Evolutionary conservation across 2,797 vertebrate species (phyloP), one percentile per base, ranked within the genome.

Genomic region (Ispidina picta): DNA sequence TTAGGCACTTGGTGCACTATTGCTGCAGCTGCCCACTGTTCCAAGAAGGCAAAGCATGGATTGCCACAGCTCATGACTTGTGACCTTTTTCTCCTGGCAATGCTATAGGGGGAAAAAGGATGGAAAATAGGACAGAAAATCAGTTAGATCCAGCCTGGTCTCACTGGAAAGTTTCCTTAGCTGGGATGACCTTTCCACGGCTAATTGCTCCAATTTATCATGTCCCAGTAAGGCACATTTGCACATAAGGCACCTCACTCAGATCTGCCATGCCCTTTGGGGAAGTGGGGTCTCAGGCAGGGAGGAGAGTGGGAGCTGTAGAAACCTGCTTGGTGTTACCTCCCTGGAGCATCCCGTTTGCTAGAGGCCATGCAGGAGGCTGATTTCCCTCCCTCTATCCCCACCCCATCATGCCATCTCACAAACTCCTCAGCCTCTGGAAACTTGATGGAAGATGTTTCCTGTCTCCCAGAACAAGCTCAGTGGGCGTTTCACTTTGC

Each of bases 1-100:
- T 9, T 1, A 8, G 49, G 26, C 0, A 1, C 7, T 31, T 52
- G 48, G 39, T 1, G 3, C 10, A 3, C n/a, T 33, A n/a, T 21
- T 85, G 37, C 82, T 85, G 58, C 58, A 62, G 79, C 46, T 68
- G 19, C 69, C 44, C 23, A 2, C 54, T 64, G 62, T 5, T 46
- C 39, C 54, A n/a, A 33, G 22, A 71, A 49, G 10, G n/a, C 19
- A 18, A 71, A 15, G 17, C 2, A 5, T 25, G 39, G n/a, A 55
- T 84, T 85, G 70, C 54, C 25, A 48, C 8, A 16, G 48, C 20
- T 70, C 10, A 1, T 22, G 41, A 41, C 31, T 79, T 2, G 0
- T 44, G 51, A 68, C 11, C 3, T 55, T 70, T 80, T 73, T 43
- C 26, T 83, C 21, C 52, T 72, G 28, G 28, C 0, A 0, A 19